These are phyloP conservation scores for Lucilia sericata DNA, from an alignment of 1,140 invertebrate species.

Conservation along the genomic window DNA sequence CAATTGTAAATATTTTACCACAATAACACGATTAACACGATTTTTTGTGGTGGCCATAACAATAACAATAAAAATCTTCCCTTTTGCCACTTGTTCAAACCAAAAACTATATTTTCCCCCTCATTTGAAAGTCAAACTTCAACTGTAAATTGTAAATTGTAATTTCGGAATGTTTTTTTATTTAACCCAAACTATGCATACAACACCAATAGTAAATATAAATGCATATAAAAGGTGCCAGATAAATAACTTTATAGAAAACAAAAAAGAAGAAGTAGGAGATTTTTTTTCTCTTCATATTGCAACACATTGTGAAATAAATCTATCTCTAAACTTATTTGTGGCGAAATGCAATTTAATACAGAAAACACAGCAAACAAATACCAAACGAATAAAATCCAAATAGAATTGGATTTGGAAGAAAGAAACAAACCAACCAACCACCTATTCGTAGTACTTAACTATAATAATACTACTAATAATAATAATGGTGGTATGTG, in stretches of 20 bases:
- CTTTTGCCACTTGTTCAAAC: not conserved
- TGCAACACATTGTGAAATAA: not conserved
- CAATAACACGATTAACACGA: conserved; percentile 36
- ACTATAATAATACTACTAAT: not conserved
- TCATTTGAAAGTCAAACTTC: not conserved
- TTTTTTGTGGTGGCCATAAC: conserved; percentile 18
- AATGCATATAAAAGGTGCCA: conserved; percentile 12
- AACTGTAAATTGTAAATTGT: conserved; percentile 26
- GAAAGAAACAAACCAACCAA: not conserved
- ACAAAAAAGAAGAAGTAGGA: too few relatives aligned
- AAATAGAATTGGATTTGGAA: not conserved
- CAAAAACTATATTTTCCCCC: not conserved
- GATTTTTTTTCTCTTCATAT: not conserved
- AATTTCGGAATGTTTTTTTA: not conserved
- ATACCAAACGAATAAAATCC: not conserved
- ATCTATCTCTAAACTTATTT: not conserved
- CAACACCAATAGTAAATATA: not conserved
- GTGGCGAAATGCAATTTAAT: conserved; percentile 35
- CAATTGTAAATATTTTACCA: conserved; percentile 29
- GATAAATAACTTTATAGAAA: not conserved
- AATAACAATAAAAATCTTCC: conserved; percentile 1
- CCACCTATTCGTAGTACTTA: not conserved
- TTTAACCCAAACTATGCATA: not conserved
- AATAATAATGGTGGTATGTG: not conserved
- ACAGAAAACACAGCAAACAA: not conserved